Evolutionary conservation across 2,888 invertebrate species (phyloP).

Genomic region (Acronicta aceris): DNA sequence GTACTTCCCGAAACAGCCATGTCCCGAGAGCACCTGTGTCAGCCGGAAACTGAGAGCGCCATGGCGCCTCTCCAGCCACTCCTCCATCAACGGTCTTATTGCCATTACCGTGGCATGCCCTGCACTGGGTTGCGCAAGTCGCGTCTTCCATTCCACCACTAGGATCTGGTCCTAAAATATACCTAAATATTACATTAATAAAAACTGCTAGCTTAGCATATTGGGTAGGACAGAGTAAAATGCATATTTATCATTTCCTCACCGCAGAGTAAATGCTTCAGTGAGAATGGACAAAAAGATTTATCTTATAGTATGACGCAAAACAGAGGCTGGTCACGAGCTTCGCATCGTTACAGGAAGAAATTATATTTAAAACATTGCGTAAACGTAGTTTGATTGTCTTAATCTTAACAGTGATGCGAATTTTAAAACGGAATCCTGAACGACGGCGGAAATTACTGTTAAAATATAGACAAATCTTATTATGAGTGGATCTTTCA

Average conservation of each 20-base stretch:
- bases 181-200: no score
- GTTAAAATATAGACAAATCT: not conserved
- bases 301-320: slow-evolving; percentile 47
- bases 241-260: slow-evolving; percentile 8
- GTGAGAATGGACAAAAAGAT: slow-evolving; percentile 29
- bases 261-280: slow-evolving; percentile 14
- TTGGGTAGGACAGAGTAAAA: not conserved
- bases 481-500: no score
- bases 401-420: slow-evolving; percentile 40
- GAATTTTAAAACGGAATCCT: slow-evolving; percentile 17
- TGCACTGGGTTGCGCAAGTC: no score
- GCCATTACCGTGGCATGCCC: no score
- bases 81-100: no score
- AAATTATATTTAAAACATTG: slow-evolving; percentile 36
- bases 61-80: no score
- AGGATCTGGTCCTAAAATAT: no score
- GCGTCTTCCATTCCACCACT: no score
- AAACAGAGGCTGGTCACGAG: slow-evolving; percentile 47
- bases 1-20: no score
- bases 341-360: slow-evolving; percentile 40
- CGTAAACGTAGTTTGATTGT: slow-evolving; percentile 15
- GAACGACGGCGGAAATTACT: slow-evolving; percentile 18
- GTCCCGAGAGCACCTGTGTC: no score
- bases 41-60: no score
- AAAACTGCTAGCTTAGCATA: no score